phyloP scores from a whole-genome alignment of 2,113 vertebrate species.

The Blennius ocellaris region DNA sequence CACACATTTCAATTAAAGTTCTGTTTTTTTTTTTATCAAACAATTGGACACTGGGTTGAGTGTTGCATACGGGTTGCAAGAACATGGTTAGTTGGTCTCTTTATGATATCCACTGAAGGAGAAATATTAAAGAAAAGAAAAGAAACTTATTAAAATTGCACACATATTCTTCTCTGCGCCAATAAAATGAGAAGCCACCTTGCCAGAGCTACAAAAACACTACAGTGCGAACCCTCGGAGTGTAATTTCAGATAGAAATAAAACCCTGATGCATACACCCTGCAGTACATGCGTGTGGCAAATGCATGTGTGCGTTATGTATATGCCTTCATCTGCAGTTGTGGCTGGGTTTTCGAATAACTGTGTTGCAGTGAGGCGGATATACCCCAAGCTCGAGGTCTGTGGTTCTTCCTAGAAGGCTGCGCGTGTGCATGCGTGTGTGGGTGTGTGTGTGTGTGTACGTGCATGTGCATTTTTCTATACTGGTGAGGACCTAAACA shows the following conservation, averaged over 20 bases:
- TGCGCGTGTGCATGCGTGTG: slow-evolving; percentile 7
- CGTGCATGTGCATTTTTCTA: too few species aligned
- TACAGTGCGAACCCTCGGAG: neutral
- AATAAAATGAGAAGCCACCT: neutral
- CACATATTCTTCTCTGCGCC: neutral
- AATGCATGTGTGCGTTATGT: slow-evolving; percentile 35
- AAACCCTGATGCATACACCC: slow-evolving; percentile 13
- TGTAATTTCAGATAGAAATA: slow-evolving; percentile 21
- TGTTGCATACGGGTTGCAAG: too few species aligned
- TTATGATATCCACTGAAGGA: neutral
- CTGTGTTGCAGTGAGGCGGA: slow-evolving; percentile 60
- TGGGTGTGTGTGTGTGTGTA: too few species aligned
- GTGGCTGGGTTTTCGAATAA: slow-evolving; percentile 78
- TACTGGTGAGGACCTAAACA: too few species aligned
- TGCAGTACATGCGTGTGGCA: slow-evolving; percentile 6
- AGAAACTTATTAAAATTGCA: neutral
- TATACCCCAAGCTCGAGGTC: slow-evolving; percentile 62
- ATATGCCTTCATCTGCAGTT: slow-evolving; percentile 60
- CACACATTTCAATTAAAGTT: too few species aligned
- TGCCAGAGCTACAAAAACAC: neutral
- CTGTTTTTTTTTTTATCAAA: too few species aligned
- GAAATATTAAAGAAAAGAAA: neutral
- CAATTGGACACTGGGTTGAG: too few species aligned
- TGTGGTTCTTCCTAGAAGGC: slow-evolving; percentile 87
- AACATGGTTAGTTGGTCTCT: neutral